phyloP scores from a whole-genome alignment of 2,113 vertebrate species.

The Pseudopodoces humilis region DNA sequence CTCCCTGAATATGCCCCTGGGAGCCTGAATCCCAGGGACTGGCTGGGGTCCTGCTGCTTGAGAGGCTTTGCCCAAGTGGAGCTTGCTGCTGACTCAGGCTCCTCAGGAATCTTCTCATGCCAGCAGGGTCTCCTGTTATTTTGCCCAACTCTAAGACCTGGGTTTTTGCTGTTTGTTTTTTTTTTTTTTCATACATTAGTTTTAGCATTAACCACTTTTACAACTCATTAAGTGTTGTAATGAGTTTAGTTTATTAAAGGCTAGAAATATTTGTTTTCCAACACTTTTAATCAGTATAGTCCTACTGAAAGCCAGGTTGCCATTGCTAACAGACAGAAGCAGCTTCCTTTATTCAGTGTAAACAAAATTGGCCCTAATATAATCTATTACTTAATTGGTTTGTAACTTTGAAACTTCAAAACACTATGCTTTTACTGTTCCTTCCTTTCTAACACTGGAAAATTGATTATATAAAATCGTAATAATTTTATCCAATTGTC shows the following conservation, averaged over 20 bases:
- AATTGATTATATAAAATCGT: conserved; percentile 17
- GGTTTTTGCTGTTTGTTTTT: neutral
- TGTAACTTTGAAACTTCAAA: conserved; percentile 6
- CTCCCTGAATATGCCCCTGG: neutral
- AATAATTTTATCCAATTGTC: neutral
- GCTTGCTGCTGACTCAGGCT: neutral
- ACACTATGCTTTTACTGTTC: neutral
- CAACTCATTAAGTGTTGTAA: neutral
- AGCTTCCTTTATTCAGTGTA: neutral
- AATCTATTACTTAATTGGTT: neutral
- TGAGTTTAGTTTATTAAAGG: neutral
- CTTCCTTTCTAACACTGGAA: neutral
- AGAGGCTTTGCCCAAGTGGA: neutral
- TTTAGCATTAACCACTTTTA: neutral
- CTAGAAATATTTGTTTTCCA: neutral
- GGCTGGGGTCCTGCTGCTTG: neutral
- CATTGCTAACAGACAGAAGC: neutral
- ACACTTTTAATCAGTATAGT: neutral
- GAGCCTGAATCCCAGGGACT: neutral
- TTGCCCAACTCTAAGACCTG: neutral
- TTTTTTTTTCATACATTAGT: neutral
- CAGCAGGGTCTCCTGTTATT: neutral
- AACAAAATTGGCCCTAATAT: neutral
- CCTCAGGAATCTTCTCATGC: neutral
- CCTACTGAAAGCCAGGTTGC: neutral